Base-by-base conservation (phyloP, 2,113 vertebrate genomes). In the Myanophis thanlyinensis region DNA sequence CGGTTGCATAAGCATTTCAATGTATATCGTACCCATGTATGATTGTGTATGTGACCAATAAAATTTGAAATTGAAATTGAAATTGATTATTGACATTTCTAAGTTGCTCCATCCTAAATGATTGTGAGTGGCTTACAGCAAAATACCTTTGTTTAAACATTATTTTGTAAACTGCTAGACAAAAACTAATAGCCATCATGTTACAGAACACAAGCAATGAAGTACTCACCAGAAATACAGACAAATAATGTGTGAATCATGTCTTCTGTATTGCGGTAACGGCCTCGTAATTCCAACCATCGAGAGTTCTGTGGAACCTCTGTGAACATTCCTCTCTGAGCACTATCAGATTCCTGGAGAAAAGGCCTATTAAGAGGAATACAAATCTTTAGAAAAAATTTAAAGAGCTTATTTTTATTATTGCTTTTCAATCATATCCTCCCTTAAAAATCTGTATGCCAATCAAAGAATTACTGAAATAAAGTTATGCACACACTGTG, bases 231-330 rank as follows among this genome's bases (percentile, higher is more conserved):
- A 0, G 98, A 98, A 90, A 98, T 97, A 93, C 97, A 98, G 90
- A 98, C 97, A 0, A 98, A 98, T 48, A 98, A 97, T 4, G 97
- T 96, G 93, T 98, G 98, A 85, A 98, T 94, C 97, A 98, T 97
- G 93, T 97, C 97, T 73, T 92, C 94, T 90, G 96, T 95, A 95
- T 94, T 97, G 93, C 93, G 94, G 93, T 98, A 98, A 53, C 91
- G 95, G 12, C 97, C 95, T 30, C 97, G 96, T 92, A 98, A 90
- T 85, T 97, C 95, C 0, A 10, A 90, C 84, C 94, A 89, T 80
- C 0, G 2, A 5, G 92, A 11, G 30, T 18, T 54, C 0, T 0
- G 89, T 5, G 2, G 30, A 56, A 87, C 56, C 85, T 15, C 0
- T 0, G 73, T 15, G 8, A 59, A 47, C 4, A 4, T 53, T 25